A percentile compares a stretch with the other conserved stretches of the same genome.
These are phyloP conservation scores for Torymus texanus DNA, from an alignment of 2,888 invertebrate species.

Conservation along the genomic window DNA sequence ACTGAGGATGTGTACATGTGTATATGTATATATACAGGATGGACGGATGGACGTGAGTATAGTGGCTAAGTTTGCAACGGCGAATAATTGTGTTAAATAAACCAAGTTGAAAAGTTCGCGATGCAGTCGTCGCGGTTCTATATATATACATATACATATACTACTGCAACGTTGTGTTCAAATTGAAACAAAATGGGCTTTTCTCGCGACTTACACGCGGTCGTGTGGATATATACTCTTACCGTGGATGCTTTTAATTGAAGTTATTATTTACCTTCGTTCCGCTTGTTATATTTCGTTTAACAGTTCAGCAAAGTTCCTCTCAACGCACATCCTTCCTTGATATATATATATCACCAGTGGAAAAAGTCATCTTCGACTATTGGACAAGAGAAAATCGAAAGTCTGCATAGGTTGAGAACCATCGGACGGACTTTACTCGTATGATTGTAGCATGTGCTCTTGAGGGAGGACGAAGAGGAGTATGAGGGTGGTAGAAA, in stretches of 20 bases:
- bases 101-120: constrained; percentile 47
- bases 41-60: no score
- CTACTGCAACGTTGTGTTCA: background rate
- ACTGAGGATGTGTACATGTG: background rate
- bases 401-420: constrained; percentile 10
- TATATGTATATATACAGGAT: no score
- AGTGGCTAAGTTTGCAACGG: constrained; percentile 23
- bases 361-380: constrained; percentile 16
- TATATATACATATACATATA: no score
- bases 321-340: no score
- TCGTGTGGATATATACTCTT: no score
- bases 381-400: background rate
- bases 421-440: constrained; percentile 61
- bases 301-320: background rate
- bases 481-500: no score
- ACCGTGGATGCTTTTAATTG: constrained; percentile 14
- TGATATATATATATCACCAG: background rate
- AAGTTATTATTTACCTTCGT: constrained; percentile 45
- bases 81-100: constrained; percentile 49
- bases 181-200: constrained; percentile 22
- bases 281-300: constrained; percentile 13
- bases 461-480: background rate
- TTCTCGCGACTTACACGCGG: background rate
- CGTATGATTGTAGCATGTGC: constrained; percentile 62
- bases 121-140: no score